Evolutionary conservation across 1,140 invertebrate genomes (phyloP).

Genomic region (Pogonus chalceus): DNA sequence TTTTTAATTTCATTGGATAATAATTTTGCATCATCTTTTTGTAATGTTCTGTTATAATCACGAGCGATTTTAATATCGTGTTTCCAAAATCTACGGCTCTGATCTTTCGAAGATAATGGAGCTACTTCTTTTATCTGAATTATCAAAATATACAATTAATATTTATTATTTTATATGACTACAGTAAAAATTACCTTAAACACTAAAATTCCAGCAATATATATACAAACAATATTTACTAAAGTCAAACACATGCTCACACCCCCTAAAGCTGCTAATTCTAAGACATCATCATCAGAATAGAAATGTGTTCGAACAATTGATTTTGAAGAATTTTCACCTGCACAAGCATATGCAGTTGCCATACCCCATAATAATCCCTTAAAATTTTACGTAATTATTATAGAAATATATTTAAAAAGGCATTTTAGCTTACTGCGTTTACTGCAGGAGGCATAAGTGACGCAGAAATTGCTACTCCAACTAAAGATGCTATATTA

Average conservation of each 20-base stretch:
- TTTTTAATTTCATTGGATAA: slow-evolving; percentile 10
- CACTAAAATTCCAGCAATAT: slow-evolving; percentile 54
- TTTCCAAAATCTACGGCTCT: slow-evolving; percentile 49
- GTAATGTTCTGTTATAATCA: slow-evolving; percentile 40
- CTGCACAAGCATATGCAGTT: slow-evolving; percentile 33
- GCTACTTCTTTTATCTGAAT: slow-evolving; percentile 63
- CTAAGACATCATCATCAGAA: slow-evolving; percentile 43
- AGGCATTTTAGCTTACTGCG: slow-evolving; percentile 38
- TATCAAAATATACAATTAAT: slow-evolving; percentile 8
- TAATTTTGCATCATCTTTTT: slow-evolving; percentile 17
- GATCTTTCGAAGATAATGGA: slow-evolving; percentile 44
- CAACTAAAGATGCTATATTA: slow-evolving; percentile 64
- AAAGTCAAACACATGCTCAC: slow-evolving; percentile 58
- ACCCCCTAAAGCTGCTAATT: slow-evolving; percentile 48
- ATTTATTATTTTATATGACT: neutral
- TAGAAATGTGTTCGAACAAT: slow-evolving; percentile 36
- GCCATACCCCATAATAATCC: slow-evolving; percentile 59
- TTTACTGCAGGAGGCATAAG: slow-evolving; percentile 70
- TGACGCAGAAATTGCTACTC: slow-evolving; percentile 72
- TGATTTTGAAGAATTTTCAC: slow-evolving; percentile 16
- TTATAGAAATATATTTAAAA: slow-evolving; percentile 11
- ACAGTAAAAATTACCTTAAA: slow-evolving; percentile 46
- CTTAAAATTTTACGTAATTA: slow-evolving; percentile 31
- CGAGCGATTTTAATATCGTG: slow-evolving; percentile 53
- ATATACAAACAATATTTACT: slow-evolving; percentile 63